These are phyloP conservation scores for Platanista minor DNA, from an alignment of 2,113 vertebrate species.

Conservation along the genomic window DNA sequence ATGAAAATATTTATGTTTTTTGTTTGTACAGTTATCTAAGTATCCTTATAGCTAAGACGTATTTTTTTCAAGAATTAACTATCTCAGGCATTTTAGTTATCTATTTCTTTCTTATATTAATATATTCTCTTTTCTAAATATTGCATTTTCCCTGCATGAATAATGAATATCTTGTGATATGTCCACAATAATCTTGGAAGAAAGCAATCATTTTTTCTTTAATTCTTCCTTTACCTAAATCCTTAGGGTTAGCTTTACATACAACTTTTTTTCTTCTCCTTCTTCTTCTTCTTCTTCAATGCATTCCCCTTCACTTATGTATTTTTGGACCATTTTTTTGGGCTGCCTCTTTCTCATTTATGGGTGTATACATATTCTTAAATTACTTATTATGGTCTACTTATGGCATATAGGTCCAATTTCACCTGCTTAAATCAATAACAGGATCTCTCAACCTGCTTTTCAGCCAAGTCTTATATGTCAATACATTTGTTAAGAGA, in stretches of 20 bases:
- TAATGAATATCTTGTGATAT: slow-evolving; percentile 3
- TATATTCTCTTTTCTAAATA: background rate
- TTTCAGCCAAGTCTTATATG: background rate
- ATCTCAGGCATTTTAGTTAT: background rate
- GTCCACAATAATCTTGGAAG: background rate
- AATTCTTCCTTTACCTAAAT: slow-evolving; percentile 3
- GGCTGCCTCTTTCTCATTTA: slow-evolving; percentile 56
- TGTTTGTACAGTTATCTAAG: background rate
- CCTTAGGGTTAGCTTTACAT: background rate
- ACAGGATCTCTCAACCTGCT: background rate
- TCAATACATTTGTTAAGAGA: slow-evolving; percentile 43
- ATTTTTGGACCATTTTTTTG: slow-evolving; percentile 40
- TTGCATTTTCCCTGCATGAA: slow-evolving; percentile 2
- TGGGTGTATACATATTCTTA: slow-evolving; percentile 21
- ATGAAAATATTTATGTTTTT: background rate
- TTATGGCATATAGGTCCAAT: slow-evolving; percentile 36
- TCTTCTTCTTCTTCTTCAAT: background rate
- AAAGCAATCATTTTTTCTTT: background rate
- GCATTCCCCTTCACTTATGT: slow-evolving; percentile 43
- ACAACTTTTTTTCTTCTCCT: slow-evolving; percentile 49
- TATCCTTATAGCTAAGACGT: background rate
- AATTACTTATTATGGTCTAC: slow-evolving; percentile 56
- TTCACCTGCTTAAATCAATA: slow-evolving; percentile 1
- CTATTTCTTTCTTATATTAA: slow-evolving; percentile 27
- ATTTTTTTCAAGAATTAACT: background rate